Evolutionary conservation across 2,113 vertebrate species (phyloP).

Genomic region (Labeo catla): DNA sequence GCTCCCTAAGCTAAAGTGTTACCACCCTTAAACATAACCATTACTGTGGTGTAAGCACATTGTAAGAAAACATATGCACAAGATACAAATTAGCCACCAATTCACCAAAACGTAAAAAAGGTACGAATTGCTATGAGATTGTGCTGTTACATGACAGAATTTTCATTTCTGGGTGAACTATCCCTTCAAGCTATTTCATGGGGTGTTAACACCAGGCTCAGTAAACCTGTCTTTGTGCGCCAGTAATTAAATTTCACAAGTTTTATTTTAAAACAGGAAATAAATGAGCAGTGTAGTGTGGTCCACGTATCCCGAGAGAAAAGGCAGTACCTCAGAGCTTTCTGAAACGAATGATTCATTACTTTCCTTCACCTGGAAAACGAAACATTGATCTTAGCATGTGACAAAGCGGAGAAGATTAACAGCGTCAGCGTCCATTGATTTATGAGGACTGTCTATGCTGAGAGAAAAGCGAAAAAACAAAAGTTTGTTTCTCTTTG

Average conservation of each 20-base stretch:
- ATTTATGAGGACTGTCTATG: slow-evolving; percentile 69
- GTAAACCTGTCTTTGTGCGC: slow-evolving; percentile 54
- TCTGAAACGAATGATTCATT: slow-evolving; percentile 72
- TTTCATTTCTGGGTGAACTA: not conserved
- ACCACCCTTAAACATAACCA: not conserved
- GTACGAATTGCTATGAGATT: not conserved
- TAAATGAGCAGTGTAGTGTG: slow-evolving; percentile 54
- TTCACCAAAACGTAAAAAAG: not conserved
- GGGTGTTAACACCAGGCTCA: slow-evolving; percentile 15
- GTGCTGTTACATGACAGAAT: not conserved
- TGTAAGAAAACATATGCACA: not conserved
- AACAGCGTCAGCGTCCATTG: slow-evolving; percentile 67
- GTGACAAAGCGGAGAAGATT: slow-evolving; percentile 69
- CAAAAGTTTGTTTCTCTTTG: slow-evolving; percentile 28
- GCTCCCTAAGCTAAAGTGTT: not conserved
- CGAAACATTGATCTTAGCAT: slow-evolving; percentile 74
- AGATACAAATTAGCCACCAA: not conserved
- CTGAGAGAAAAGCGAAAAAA: slow-evolving; percentile 36
- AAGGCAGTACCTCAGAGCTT: slow-evolving; percentile 68
- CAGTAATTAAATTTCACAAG: slow-evolving; percentile 56
- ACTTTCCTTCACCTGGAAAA: slow-evolving; percentile 68
- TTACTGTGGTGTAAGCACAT: not conserved
- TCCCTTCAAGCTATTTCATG: not conserved
- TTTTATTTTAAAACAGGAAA: slow-evolving; percentile 42
- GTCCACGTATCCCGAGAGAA: slow-evolving; percentile 67